Evolutionary conservation across 2,888 invertebrate genomes (phyloP), one percentile per base, ranked within the genome.

Genomic region (Plutella xylostella): DNA sequence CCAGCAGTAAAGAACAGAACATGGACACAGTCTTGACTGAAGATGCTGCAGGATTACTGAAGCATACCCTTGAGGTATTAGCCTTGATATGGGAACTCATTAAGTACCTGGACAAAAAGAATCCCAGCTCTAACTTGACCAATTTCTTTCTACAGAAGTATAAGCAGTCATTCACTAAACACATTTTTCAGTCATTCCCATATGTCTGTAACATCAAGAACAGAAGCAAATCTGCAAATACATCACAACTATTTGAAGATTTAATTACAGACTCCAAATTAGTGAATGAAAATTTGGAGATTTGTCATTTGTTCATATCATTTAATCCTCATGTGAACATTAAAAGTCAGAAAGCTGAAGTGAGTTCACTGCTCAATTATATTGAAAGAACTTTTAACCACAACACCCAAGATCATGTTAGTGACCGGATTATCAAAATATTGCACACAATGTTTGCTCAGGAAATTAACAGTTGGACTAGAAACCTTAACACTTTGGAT

Each of bases 11-110:
- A 11, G 65, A 66, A n/a, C 66, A 68, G 50, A 72, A 72, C 50
- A 70, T 76, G 45, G 84, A 85, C 58, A 76, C 77, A 49, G 65
- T 86, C 28, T 72, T 92, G 15, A 85, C 72, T 50, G 82, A 84
- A 50, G 92, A 93, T 69, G 88, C 89, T 17, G 86, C 88, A 2
- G 65, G 79, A 28, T 79, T 92, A 25, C 68, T 93, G 7, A 87
- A 86, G 60, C 86, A 87, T 49, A 83, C 88, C 21, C 71, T 91
- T 37, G 84, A 87, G 53, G 89, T 91, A 2, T 80, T 91, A 42
- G 77, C 85, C 43, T 72, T 88, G 41, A 65, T 92, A n/a, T 87
- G 86, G 76, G 74, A 78, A 9, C 60, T 79, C 42, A 56, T 79
- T 11, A 57, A 67, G 39, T 61, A 75, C 57, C 65, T 70, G 39